These are phyloP conservation scores for Telenomus remus DNA, from an alignment of 1,140 invertebrate species.

Conservation along the genomic window DNA sequence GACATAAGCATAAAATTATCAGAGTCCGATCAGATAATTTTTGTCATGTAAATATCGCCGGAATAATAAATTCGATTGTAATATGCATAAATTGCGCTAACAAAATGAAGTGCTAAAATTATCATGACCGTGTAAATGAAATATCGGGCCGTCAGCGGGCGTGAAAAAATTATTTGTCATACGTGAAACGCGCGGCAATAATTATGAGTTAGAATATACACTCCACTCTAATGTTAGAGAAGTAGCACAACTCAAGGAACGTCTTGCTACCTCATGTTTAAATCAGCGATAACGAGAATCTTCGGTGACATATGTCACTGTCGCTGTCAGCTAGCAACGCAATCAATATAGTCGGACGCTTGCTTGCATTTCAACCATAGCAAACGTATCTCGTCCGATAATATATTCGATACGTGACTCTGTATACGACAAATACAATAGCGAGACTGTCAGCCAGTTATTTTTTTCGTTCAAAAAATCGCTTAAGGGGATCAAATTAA, in stretches of 20 bases:
- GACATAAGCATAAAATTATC: no score
- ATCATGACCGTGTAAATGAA: no score
- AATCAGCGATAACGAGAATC: constrained; percentile 76
- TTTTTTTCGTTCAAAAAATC: constrained; percentile 48
- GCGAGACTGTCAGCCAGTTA: constrained; percentile 45
- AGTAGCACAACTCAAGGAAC: constrained; percentile 64
- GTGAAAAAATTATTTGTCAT: constrained; percentile 11
- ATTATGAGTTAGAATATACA: constrained; percentile 32
- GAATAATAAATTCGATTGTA: no score
- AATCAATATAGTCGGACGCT: constrained; percentile 68
- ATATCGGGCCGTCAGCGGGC: background rate
- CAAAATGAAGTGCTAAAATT: no score
- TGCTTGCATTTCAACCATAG: constrained; percentile 64
- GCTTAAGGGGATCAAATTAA: constrained; percentile 31
- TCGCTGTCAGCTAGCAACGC: constrained; percentile 75
- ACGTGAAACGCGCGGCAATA: constrained; percentile 9
- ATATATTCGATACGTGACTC: constrained; percentile 67
- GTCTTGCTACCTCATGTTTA: constrained; percentile 75
- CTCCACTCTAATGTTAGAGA: constrained; percentile 63
- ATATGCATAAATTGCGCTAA: no score
- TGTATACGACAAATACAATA: constrained; percentile 64
- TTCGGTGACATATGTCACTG: constrained; percentile 76
- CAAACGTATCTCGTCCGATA: constrained; percentile 62
- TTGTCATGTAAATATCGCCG: no score
- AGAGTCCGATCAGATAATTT: no score